A percentile compares a stretch with the other conserved stretches of the same genome.
phyloP scores from a whole-genome alignment of 2,113 vertebrate species.

The Centropristis striata region DNA sequence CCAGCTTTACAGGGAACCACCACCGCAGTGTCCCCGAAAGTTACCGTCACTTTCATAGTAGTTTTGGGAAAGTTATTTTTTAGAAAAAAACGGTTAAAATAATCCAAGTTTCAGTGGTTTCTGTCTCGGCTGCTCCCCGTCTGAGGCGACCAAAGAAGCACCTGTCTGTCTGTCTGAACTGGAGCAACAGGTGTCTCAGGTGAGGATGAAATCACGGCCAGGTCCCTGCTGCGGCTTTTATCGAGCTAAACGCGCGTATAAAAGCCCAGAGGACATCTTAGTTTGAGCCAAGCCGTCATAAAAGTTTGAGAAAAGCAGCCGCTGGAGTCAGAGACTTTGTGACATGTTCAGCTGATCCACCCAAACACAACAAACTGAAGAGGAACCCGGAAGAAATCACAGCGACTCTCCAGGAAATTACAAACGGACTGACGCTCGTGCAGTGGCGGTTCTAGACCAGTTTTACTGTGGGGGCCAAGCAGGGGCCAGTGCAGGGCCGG shows the following conservation, averaged over 20 bases:
- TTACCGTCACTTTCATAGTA: constrained; percentile 94
- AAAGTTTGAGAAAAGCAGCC: not conserved
- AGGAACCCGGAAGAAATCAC: constrained; percentile 80
- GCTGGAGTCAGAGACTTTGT: not conserved
- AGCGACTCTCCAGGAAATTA: constrained; percentile 56
- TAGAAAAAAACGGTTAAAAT: not conserved
- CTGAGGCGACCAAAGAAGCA: constrained; percentile 6
- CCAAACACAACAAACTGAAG: constrained; percentile 64
- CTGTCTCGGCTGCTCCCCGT: constrained; percentile 5
- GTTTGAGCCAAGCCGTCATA: not conserved
- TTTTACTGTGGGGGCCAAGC: no score
- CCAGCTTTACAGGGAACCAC: constrained; percentile 92
- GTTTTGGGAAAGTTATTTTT: not conserved
- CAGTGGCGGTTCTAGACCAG: no score
- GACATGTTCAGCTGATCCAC: constrained; percentile 47
- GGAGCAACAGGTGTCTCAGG: constrained; percentile 82
- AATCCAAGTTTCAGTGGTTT: constrained; percentile 3
- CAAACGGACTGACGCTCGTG: not conserved
- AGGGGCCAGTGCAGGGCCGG: no score
- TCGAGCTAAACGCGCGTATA: not conserved
- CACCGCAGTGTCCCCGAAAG: constrained; percentile 89
- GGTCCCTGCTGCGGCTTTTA: not conserved
- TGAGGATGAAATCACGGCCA: constrained; percentile 51
- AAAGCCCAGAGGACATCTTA: not conserved
- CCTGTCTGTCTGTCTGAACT: constrained; percentile 67